A percentile compares a stretch with the other conserved stretches of the same genome.
These are phyloP conservation scores for Erpornis zantholeuca DNA, from an alignment of 2,113 vertebrate genomes.

Conservation along the genomic window DNA sequence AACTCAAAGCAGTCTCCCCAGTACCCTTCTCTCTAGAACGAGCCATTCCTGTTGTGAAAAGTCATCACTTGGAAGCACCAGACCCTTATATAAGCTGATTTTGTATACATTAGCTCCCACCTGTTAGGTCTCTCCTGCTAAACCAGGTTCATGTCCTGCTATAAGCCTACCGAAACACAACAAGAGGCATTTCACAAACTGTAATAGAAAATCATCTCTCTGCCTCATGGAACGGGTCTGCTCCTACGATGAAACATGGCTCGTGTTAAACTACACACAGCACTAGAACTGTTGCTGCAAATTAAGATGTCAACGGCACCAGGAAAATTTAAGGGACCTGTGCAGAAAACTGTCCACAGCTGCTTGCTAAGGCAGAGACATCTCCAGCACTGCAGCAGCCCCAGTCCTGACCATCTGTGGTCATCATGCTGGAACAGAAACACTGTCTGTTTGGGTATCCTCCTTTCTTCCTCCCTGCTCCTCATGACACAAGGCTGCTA, in stretches of 20 bases:
- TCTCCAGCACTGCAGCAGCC: neutral
- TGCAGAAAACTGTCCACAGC: neutral
- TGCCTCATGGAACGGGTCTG: neutral
- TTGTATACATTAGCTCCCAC: neutral
- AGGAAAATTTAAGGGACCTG: neutral
- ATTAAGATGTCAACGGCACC: neutral
- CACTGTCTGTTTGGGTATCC: neutral
- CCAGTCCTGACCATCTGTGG: neutral
- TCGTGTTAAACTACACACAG: rapidly evolving
- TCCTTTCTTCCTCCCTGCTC: neutral
- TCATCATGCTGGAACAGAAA: neutral
- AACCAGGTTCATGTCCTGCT: neutral
- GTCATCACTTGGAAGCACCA: neutral
- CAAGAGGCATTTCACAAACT: neutral
- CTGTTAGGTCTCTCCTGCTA: neutral
- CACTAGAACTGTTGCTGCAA: neutral
- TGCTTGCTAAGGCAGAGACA: neutral
- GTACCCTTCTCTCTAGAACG: neutral
- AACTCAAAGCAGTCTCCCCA: neutral
- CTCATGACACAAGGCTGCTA: neutral
- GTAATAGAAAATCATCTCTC: neutral
- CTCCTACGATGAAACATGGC: neutral
- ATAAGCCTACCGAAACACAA: neutral
- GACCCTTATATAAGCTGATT: neutral
- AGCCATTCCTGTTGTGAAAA: neutral